Evolutionary conservation across 2,113 vertebrate species (phyloP), one percentile per base, ranked within the genome.

Genomic region (Orientallactaga bullata): DNA sequence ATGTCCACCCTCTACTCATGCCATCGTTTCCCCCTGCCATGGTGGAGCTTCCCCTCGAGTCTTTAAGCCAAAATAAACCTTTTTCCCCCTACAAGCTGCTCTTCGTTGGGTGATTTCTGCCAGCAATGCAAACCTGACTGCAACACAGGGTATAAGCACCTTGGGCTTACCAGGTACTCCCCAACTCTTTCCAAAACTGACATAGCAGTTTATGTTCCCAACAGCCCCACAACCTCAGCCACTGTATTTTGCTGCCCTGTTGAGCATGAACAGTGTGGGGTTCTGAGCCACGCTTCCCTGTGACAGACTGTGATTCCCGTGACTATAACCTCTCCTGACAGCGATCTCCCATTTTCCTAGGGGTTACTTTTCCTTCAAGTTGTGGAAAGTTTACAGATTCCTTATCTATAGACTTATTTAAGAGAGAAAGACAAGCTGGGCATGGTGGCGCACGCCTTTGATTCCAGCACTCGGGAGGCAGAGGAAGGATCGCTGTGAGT

Each of bases 141-240:
- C n/a, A n/a, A n/a, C n/a, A 65, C 0, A 47, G 6, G 9, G 15
- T 13, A 8, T 18, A 6, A 51, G 63, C 28, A 42, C 7, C 68
- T 58, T 28, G 68, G 47, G 32, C 26, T 68, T 21, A 24, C 28
- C 2, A 18, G 26, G 23, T 2, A 24, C 8, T 0, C 21, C 42
- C 42, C 42, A 51, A 63, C 20, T 30, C 39, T 76, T 68, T 88
- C 47, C 83, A 58, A 37, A 69, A 47, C 0, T 23, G 81, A 58
- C 0, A 10, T 0, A 8, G n/a, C 55, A 47, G 26, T 51, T 13
- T 28, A n/a, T 9, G 8, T 15, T 68, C n/a, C 35, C 39, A 47
- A 30, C 32, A 60, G 69, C 16, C 51, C 72, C 60, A 0, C 20
- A 2, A 5, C 39, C n/a, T 51, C 15, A 21, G 11, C 61, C 6